These are phyloP conservation scores for Macrotis lagotis DNA, from an alignment of 2,113 vertebrate species.

Conservation along the genomic window DNA sequence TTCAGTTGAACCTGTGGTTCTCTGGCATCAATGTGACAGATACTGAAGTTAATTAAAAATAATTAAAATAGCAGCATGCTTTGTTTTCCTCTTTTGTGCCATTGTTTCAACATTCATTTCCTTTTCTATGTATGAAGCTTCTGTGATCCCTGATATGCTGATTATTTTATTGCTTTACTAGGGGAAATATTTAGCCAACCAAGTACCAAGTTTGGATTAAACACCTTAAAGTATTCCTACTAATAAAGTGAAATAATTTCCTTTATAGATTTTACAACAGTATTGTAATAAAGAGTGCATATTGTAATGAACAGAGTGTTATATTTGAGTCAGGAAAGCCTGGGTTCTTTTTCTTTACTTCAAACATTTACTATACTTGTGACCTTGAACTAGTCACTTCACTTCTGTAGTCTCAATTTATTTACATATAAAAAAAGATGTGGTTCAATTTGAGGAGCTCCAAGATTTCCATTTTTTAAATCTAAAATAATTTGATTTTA, in stretches of 20 bases:
- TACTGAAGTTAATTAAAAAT: not conserved
- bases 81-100: not conserved
- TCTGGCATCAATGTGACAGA: not conserved
- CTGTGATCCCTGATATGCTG: not conserved
- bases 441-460: not conserved
- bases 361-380: not conserved
- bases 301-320: not conserved
- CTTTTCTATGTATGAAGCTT: not conserved
- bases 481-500: not conserved
- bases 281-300: not conserved
- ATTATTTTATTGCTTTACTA: not conserved
- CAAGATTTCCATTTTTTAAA: not conserved
- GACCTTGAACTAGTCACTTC: not conserved
- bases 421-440: not conserved
- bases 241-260: not conserved
- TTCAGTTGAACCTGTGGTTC: not conserved
- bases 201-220: not conserved
- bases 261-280: not conserved
- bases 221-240: not conserved
- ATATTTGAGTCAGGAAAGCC: not conserved
- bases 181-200: not conserved
- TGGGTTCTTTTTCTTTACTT: not conserved
- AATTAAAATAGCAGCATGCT: not conserved
- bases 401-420: not conserved
- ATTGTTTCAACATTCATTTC: not conserved